phyloP scores from a whole-genome alignment of 2,888 invertebrate species.

The Cotesia congregata region DNA sequence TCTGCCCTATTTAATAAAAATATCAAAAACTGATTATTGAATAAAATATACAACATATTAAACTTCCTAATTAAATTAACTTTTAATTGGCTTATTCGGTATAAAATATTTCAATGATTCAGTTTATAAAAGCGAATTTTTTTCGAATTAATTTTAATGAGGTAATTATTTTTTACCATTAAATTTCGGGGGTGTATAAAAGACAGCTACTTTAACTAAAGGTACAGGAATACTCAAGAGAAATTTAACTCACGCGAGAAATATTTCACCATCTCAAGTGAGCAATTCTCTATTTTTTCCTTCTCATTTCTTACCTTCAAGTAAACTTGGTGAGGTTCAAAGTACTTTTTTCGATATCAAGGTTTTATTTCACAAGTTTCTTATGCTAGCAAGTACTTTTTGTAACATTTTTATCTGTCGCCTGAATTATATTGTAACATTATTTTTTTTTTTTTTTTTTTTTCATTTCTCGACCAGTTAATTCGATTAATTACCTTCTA shows the following conservation, averaged over 20 bases:
- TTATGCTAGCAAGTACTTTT: not conserved
- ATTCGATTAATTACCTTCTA: not conserved
- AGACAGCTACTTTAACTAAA: not conserved
- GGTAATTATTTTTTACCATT: not conserved
- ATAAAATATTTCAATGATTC: too few relatives aligned
- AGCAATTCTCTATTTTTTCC: not conserved
- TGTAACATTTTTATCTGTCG: not conserved
- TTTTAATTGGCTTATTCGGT: not conserved
- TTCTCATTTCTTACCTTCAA: not conserved
- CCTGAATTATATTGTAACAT: not conserved
- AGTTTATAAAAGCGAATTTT: not conserved
- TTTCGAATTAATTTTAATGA: too few relatives aligned
- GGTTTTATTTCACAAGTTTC: not conserved
- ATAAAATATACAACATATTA: too few relatives aligned
- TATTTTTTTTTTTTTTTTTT: not conserved
- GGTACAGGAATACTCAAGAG: not conserved
- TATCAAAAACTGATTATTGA: too few relatives aligned
- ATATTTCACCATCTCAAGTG: not conserved
- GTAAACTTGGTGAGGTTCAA: not conserved
- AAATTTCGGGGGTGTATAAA: not conserved
- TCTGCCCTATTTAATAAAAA: too few relatives aligned
- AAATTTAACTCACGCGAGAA: not conserved
- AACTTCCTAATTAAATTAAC: too few relatives aligned
- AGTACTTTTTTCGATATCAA: not conserved
- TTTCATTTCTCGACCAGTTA: not conserved